These are phyloP conservation scores for Leucophenga maculata DNA, from an alignment of 2,888 invertebrate species.

Conservation along the genomic window DNA sequence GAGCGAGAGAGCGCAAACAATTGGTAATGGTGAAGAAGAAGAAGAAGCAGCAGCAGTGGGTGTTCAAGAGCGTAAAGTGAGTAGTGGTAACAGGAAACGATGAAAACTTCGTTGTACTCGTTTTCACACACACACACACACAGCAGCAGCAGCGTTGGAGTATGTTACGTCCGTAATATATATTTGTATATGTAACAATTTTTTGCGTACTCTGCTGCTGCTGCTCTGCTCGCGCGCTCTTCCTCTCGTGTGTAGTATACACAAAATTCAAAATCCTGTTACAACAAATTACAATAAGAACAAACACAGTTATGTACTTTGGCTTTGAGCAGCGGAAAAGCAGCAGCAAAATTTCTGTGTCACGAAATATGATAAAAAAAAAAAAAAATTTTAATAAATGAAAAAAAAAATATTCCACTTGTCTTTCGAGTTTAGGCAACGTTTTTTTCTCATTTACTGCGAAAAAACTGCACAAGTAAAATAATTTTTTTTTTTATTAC, in stretches of 20 bases:
- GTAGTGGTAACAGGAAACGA: constrained; percentile 28
- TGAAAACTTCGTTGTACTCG: too few relatives aligned
- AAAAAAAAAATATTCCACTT: constrained; percentile 32
- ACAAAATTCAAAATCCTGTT: constrained; percentile 52
- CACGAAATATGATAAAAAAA: constrained; percentile 43
- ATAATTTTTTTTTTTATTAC: too few relatives aligned
- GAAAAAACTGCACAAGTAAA: constrained; percentile 30
- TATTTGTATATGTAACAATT: neutral
- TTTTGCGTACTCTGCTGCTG: neutral
- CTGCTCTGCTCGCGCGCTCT: neutral
- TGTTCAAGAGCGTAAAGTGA: constrained; percentile 35
- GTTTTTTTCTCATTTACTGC: constrained; percentile 16
- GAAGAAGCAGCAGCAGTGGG: neutral
- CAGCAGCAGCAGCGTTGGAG: too few relatives aligned
- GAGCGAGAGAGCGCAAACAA: too few relatives aligned
- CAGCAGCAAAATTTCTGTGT: constrained; percentile 46
- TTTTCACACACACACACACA: too few relatives aligned
- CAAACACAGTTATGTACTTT: constrained; percentile 26
- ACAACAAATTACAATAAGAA: constrained; percentile 40
- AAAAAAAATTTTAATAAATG: too few relatives aligned
- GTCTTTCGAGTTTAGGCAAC: neutral
- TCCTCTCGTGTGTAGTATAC: constrained; percentile 43
- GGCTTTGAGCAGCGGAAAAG: constrained; percentile 27
- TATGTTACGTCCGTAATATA: too few relatives aligned
- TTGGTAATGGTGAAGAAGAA: neutral